Conservation (phyloP, 2,113 vertebrate genomes). For the Dendropsophus ebraccatus region DNA sequence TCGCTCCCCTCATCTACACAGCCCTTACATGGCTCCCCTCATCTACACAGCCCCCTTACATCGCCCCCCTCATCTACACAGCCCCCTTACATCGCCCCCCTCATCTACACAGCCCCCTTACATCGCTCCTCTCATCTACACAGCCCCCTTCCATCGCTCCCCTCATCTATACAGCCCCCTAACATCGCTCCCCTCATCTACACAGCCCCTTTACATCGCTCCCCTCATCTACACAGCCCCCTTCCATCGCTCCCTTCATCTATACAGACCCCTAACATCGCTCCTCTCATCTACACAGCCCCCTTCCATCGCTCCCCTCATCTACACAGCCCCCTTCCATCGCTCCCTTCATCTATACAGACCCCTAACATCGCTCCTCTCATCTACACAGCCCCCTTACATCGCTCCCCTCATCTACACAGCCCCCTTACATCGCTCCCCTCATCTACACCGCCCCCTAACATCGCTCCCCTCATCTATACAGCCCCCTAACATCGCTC, state of each 20-base stretch:
- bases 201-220: too few relatives aligned
- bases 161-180: background rate
- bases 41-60: too few relatives aligned
- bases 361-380: background rate
- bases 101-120: background rate
- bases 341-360: background rate
- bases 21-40: too few relatives aligned
- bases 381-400: background rate
- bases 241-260: background rate
- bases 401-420: background rate
- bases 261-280: background rate
- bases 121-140: background rate
- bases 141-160: background rate
- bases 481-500: background rate
- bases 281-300: background rate
- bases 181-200: background rate
- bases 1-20: too few relatives aligned
- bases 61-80: background rate
- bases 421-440: background rate
- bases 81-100: too few relatives aligned
- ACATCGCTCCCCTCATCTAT: too few relatives aligned
- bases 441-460: too few relatives aligned
- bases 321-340: too few relatives aligned
- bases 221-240: background rate
- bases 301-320: background rate